Evolutionary conservation across 2,113 vertebrate genomes (phyloP).

Genomic region (Pogona vitticeps): DNA sequence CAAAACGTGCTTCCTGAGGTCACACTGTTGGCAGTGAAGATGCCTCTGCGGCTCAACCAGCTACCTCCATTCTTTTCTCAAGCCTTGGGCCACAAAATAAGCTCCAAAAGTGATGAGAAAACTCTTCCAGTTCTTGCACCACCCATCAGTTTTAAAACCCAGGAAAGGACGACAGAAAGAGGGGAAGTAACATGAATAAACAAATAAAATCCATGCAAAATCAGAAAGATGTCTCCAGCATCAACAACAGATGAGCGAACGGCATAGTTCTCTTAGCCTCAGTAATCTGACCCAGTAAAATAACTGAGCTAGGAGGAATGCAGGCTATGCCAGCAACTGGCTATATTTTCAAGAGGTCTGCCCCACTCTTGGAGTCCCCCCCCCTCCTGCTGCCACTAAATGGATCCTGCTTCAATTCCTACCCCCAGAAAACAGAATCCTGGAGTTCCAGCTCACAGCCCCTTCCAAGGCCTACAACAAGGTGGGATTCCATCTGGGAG

Average conservation of each 20-base stretch:
- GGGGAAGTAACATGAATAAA: background rate
- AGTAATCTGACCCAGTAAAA: conserved; percentile 9
- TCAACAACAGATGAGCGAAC: background rate
- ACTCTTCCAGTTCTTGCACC: background rate
- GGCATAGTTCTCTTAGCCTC: background rate
- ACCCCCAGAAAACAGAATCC: background rate
- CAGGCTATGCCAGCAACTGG: background rate
- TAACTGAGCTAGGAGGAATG: background rate
- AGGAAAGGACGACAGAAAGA: background rate
- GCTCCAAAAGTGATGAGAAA: background rate
- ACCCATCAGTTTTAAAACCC: background rate
- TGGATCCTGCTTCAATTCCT: background rate
- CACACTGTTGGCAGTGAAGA: no score
- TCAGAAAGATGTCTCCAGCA: background rate
- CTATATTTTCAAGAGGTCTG: background rate
- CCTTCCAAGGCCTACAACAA: background rate
- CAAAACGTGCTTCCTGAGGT: background rate
- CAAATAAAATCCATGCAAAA: background rate
- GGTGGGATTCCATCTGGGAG: background rate
- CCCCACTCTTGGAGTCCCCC: background rate
- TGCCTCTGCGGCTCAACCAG: no score
- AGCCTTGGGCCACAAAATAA: background rate
- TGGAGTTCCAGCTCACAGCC: background rate
- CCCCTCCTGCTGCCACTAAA: background rate
- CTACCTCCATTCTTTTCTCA: background rate